Conservation (phyloP, 2,113 vertebrate genomes). For the Nothocercus nigrocapillus region DNA sequence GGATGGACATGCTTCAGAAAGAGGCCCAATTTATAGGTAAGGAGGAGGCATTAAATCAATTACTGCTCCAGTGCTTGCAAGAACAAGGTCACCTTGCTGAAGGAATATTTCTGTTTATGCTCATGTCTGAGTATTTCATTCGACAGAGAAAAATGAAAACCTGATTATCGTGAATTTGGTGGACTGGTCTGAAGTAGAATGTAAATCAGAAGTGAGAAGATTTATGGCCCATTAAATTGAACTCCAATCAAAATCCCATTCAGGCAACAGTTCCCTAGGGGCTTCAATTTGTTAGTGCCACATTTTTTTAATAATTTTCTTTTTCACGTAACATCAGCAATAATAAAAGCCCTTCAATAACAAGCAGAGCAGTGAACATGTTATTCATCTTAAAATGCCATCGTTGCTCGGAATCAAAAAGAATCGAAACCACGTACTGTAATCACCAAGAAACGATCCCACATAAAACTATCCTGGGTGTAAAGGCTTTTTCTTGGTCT, state of each 20-base stretch:
- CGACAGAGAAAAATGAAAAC: slow-evolving; percentile 52
- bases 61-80: neutral
- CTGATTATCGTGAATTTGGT: slow-evolving; percentile 66
- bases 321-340: slow-evolving; percentile 63
- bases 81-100: slow-evolving; percentile 73
- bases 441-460: neutral
- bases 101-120: slow-evolving; percentile 52
- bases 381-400: slow-evolving; percentile 64
- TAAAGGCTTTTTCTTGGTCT: neutral
- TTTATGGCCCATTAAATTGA: slow-evolving; percentile 73
- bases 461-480: neutral
- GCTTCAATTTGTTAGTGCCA: slow-evolving; percentile 68
- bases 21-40: neutral
- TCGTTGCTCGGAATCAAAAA: slow-evolving; percentile 41
- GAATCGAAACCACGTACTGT: neutral
- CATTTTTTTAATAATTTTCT: slow-evolving; percentile 66
- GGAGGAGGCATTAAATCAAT: slow-evolving; percentile 62
- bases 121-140: slow-evolving; percentile 49
- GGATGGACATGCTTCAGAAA: slow-evolving; percentile 10
- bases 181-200: slow-evolving; percentile 46
- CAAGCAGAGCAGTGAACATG: neutral
- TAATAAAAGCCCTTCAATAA: slow-evolving; percentile 55
- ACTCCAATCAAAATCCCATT: slow-evolving; percentile 73
- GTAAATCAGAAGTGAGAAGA: slow-evolving; percentile 64
- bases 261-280: slow-evolving; percentile 61